Evolutionary conservation across 2,888 invertebrate genomes (phyloP), one percentile per base, ranked within the genome.

Genomic region (Thymelicus acteon): DNA sequence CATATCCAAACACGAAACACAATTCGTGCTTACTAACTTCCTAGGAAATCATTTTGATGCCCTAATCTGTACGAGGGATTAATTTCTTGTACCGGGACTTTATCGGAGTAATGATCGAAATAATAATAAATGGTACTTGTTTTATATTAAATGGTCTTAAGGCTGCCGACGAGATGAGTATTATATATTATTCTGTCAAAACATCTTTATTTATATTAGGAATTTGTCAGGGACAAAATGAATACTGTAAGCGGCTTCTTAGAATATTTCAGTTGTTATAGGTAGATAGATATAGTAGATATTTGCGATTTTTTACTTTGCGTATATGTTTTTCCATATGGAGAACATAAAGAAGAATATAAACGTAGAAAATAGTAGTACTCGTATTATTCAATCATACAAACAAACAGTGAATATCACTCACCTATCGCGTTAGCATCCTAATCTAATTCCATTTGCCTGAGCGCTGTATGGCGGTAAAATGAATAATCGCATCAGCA

Each of bases 21-120:
- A 52, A 68, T 67, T 40, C 60, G 13, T 10, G 19, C 40, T 60
- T 13, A 39, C 10, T 39, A 39, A 67, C 73, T 81, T 73, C 79
- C 79, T 82, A 82, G 85, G 85, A 84, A 85, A 85, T 83, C 82
- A 85, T 86, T 87, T 84, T 82, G 82, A 80, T 83, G 77, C 76
- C 78, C 74, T 83, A 85, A 86, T 84, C 84, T 81, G 74, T 73
- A 75, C 75, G 58, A 73, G 75, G 78, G 85, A 89, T 88, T 87
- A 85, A 86, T 86, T 82, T 80, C 83, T 82, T 82, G 84, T 80
- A 80, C 80, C 79, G 76, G 72, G 75, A 76, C 80, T 79, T 75
- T 67, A 73, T 72, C 67, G 60, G 75, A 77, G 73, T 79, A 80
- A 83, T 76, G 79, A 75, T 74, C 74, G 78, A 74, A 75, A 75